Evolutionary conservation across 2,888 invertebrate species (phyloP), one percentile per base, ranked within the genome.

Genomic region (Corythucha ciliata): DNA sequence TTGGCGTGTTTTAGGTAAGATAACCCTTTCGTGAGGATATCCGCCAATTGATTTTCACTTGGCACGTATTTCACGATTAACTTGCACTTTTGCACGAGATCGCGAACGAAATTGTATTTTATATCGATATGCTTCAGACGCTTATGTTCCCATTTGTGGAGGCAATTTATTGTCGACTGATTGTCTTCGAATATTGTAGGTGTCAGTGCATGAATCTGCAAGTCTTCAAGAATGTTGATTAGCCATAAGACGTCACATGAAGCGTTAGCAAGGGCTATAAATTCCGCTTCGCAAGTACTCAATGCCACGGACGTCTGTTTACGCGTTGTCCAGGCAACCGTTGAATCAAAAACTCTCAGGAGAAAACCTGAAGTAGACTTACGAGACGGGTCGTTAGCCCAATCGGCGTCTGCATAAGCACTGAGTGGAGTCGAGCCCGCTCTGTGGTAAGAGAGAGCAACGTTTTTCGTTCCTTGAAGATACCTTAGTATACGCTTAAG

Each of bases 51-150:
- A 8, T n/a, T 29, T 10, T 29, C 29, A 29, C 29, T 29, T 29
- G 8, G 29, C 29, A 29, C 29, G n/a, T 29, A 29, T n/a, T 29
- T n/a, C 29, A n/a, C n/a, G n/a, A n/a, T n/a, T n/a, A n/a, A n/a
- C n/a, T n/a, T n/a, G n/a, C n/a, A n/a, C n/a, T n/a, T n/a, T n/a
- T n/a, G n/a, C n/a, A n/a, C n/a, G n/a, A n/a, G n/a, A n/a, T n/a
- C n/a, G 29, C n/a, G 29, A n/a, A 29, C 29, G 29, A 29, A 29
- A 29, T 29, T 29, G 29, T 29, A 29, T n/a, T 29, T 29, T n/a
- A 29, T n/a, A 29, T 29, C 29, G n/a, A 29, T 29, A 29, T 29
- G 29, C 29, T 29, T 29, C 10, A 29, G 29, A 29, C 29, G 29
- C n/a, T 29, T 29, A n/a, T 29, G 29, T n/a, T 29, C 29, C 29